Conservation (phyloP, 2,797 vertebrate species). For the Acanthornis magna region DNA sequence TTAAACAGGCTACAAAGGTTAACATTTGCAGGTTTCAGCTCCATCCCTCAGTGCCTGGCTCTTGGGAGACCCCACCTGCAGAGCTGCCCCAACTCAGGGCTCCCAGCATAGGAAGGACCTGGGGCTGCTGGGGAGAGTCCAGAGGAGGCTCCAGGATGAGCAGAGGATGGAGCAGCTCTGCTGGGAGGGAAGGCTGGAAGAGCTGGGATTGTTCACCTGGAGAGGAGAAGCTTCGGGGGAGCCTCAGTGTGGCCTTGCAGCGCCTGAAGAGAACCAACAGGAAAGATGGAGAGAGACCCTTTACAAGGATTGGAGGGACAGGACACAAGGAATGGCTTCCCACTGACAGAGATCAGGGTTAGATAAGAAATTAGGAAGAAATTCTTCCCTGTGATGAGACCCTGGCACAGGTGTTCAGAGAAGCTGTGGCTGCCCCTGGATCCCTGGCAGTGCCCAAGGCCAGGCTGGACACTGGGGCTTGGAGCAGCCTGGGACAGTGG, state of each 20-base stretch:
- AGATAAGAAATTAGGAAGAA: fast-evolving
- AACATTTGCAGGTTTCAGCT: fast-evolving
- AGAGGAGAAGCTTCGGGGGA: neutral
- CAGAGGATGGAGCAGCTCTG: neutral
- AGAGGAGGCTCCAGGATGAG: neutral
- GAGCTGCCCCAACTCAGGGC: fast-evolving
- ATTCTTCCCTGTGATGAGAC: neutral
- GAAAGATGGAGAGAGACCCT: neutral
- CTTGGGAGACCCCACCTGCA: neutral
- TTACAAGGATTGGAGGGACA: neutral
- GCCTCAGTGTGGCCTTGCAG: fast-evolving
- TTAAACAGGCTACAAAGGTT: neutral
- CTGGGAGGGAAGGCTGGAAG: neutral
- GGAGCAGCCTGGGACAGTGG: neutral
- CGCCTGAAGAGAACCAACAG: neutral
- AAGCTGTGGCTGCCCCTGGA: neutral
- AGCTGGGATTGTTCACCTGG: neutral
- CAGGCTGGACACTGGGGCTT: neutral
- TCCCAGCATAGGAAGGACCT: neutral
- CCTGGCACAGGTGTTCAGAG: neutral
- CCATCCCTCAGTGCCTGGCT: neutral
- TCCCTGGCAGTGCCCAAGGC: neutral
- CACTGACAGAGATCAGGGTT: fast-evolving
- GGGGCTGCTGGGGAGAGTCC: neutral
- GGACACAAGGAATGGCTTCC: neutral